Base-by-base conservation (phyloP, 2,888 invertebrate genomes). In the Operophtera brumata region DNA sequence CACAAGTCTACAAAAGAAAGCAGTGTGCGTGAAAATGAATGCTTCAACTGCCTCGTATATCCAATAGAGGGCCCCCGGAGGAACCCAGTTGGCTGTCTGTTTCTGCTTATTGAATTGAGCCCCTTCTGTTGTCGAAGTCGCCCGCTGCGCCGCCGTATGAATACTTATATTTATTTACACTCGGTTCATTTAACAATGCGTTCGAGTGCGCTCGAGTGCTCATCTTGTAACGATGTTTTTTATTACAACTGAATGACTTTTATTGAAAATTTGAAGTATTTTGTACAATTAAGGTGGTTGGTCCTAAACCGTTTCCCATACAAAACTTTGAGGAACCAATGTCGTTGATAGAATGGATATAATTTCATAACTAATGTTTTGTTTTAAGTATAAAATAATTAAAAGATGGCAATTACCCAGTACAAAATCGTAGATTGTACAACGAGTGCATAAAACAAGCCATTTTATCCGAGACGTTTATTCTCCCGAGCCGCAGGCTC, bases 81-180 rank as follows among this genome's bases (percentile, higher is more conserved):
- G 61, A 64, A 66, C 66, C 66, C 74, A 76, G 77, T 80, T 79
- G 73, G 72, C 48, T 68, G 67, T 70, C 66, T 58, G 68, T 69
- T 77, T 70, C 66, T 58, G 68, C 70, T 77, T 80, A 86, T 88
- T 85, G 79, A 84, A 86, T 82, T 73, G 66, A 73, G 75, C 82
- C 87, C 87, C 85, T 78, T 75, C 69, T 69, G 71, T 64, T 66
- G 49, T n/a, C 57, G 61, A 63, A 73, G 67, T 75, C 82, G 67
- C 88, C 86, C 71, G 87, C 84, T 82, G 89, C 53, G 84, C 68
- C 65, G 60, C 72, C 79, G 75, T 82, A 81, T 82, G 81, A 82
- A 78, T 82, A 83, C 84, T 84, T 83, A 85, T 88, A 88, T 90
- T 90, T 90, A 90, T 90, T 90, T 89, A 88, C 87, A 85, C 78